Percentiles rank a stretch among this genome's conserved stretches.
These are phyloP conservation scores for Antigone vipio DNA, from an alignment of 2,113 vertebrate genomes.

Conservation along the genomic window DNA sequence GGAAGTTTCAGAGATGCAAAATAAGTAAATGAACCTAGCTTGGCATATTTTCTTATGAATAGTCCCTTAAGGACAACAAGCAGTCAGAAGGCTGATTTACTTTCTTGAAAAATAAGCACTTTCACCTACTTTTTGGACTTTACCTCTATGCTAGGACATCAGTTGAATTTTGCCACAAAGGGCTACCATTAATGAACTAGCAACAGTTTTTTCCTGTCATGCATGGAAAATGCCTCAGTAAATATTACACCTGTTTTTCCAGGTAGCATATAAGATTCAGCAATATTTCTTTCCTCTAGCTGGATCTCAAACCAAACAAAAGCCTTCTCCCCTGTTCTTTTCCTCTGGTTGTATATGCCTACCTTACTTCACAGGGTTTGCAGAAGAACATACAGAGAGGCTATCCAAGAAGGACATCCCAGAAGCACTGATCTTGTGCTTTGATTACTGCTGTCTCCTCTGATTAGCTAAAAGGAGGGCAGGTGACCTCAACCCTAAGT, in stretches of 20 bases:
- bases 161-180: neutral
- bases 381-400: neutral
- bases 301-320: neutral
- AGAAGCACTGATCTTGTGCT: neutral
- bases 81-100: neutral
- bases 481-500: slow-evolving; percentile 21
- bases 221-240: neutral
- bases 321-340: neutral
- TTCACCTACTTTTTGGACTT: neutral
- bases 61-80: neutral
- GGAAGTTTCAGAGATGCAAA: neutral
- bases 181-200: neutral
- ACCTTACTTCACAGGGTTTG: neutral
- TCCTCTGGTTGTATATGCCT: neutral
- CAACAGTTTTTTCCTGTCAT: neutral
- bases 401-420: neutral
- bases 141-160: neutral
- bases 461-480: slow-evolving; percentile 33
- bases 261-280: neutral
- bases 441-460: slow-evolving; percentile 37
- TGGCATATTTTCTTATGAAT: neutral
- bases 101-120: neutral
- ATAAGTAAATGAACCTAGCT: neutral
- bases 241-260: neutral
- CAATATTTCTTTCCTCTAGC: neutral